A percentile compares a stretch with the other conserved stretches of the same genome.
Evolutionary conservation across 2,113 vertebrate species (phyloP).

Genomic region (Morone chrysops): DNA sequence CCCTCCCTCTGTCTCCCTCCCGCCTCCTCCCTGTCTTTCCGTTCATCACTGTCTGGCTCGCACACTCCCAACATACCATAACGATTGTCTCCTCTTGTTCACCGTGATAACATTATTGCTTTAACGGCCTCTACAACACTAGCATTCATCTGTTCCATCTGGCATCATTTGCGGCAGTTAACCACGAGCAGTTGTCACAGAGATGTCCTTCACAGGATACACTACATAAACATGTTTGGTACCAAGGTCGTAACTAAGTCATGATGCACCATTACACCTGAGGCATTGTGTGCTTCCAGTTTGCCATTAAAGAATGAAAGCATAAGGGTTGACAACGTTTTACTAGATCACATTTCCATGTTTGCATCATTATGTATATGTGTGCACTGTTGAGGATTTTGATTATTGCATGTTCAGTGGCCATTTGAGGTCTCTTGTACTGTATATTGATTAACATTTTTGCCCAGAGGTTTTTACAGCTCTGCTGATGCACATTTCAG

Average conservation of each 20-base stretch:
- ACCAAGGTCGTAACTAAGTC: constrained; percentile 1
- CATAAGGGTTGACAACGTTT: not conserved
- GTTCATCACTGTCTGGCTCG: constrained; percentile 11
- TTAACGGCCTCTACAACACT: not conserved
- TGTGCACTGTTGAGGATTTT: constrained; percentile 19
- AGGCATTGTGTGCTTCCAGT: not conserved
- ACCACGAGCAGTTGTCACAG: not conserved
- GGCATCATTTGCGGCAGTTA: constrained; percentile 30
- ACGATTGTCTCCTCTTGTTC: not conserved
- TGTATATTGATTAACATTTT: constrained; percentile 34
- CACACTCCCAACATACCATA: not conserved
- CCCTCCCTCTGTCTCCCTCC: not conserved
- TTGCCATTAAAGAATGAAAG: not conserved
- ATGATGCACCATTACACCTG: not conserved
- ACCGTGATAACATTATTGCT: constrained; percentile 33
- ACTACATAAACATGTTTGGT: not conserved
- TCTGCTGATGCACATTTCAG: constrained; percentile 40
- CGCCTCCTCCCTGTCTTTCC: not conserved
- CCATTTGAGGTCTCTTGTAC: constrained; percentile 4
- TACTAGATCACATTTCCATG: not conserved
- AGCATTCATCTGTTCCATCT: constrained; percentile 31
- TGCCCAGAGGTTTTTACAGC: constrained; percentile 28
- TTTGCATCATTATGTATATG: constrained; percentile 1
- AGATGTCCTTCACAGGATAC: constrained; percentile 24
- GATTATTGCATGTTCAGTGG: constrained; percentile 64